Base-by-base conservation (phyloP, 2,888 invertebrate species). In the Gisinianus flammeolus region DNA sequence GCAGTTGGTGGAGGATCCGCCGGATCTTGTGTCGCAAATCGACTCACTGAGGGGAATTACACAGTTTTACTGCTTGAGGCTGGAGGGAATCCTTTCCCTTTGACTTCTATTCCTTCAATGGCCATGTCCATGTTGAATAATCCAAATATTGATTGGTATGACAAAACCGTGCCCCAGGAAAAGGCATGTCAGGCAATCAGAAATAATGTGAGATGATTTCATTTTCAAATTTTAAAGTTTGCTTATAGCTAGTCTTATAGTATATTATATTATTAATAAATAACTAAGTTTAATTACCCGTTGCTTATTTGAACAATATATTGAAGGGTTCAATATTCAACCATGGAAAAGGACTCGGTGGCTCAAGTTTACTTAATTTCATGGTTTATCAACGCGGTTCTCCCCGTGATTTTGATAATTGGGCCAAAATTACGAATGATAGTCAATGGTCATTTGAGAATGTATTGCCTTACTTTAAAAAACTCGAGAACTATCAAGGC, bases 341-440 rank as follows among this genome's bases (percentile, higher is more conserved):
- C 19, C 73, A 73, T 35, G 73, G 73, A 24, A 73, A 64, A 26
- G 58, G 73, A 16, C 26, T 73, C 12, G 73, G 73, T 16, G 73
- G 73, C 0, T 62, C 73, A 12, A 58, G 58, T 5, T 62, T 33
- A 4, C 31, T 35, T 3, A 73, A 73, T 35, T 58, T 58, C 24
- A 16, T 73, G 5, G 64, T 73, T 5, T 64, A 73, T n/a, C 64
- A 62, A 0, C 31, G 73, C 1, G 73, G 73, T 10, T 33, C 33
- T 22, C 73, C 73, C 5, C 28, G 28, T 24, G 73, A 73, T 24
- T 73, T 62, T 33, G 73, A 73, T 22, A 58, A n/a, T 19, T 73
- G 73, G 73, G 73, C 73, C 0, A n/a, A 58, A 10, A 73, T 73
- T 58, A 58, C 58, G 24, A 6, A 12, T 1, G 73, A 73, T 22